phyloP scores from a whole-genome alignment of 2,888 invertebrate genomes.

The Limnephilus marmoratus region DNA sequence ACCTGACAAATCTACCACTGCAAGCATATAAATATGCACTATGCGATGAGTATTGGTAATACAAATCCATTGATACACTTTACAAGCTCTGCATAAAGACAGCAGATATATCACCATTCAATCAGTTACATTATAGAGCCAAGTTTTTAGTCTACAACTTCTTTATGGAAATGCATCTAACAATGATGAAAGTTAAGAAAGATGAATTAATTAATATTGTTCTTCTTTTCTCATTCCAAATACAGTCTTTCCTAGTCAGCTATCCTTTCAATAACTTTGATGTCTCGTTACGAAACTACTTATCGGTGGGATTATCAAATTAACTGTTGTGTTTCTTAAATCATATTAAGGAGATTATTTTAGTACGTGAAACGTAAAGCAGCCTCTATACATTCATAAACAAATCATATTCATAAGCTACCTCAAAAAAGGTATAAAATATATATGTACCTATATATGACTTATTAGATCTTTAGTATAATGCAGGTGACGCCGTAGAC shows the following conservation, averaged over 20 bases:
- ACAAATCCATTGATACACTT: neutral
- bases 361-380: conserved; percentile 51
- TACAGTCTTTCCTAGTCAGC: neutral
- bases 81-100: neutral
- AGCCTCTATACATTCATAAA: conserved; percentile 59
- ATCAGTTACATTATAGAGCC: neutral
- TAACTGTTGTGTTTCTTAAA: conserved; percentile 28
- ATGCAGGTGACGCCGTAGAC: conserved; percentile 25
- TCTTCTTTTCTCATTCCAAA: neutral
- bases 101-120: neutral
- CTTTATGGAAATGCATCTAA: neutral
- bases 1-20: neutral
- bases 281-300: neutral
- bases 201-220: neutral
- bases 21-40: neutral
- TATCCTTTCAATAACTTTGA: neutral
- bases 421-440: conserved; percentile 63
- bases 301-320: conserved; percentile 20
- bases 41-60: neutral
- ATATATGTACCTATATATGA: conserved; percentile 55
- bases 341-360: neutral
- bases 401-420: conserved; percentile 58
- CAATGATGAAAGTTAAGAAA: neutral
- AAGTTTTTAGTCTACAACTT: neutral
- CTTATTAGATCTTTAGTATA: conserved; percentile 63